Evolutionary conservation across 2,888 invertebrate genomes (phyloP).

Genomic region (Plutella xylostella): DNA sequence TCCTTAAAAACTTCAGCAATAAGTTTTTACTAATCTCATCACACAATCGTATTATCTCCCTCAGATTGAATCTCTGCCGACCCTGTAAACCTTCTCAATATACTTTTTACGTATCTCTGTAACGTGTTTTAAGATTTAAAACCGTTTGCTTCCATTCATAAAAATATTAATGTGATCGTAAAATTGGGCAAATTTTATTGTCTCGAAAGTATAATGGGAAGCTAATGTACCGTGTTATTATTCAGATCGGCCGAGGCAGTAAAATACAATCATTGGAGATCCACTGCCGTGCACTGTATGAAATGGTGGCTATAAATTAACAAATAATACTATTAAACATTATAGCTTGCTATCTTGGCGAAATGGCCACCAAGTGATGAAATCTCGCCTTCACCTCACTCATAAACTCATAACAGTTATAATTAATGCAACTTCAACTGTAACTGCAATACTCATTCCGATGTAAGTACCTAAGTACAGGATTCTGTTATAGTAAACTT

Average conservation of each 20-base stretch:
- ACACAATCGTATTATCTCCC: conserved; percentile 28
- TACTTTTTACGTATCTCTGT: conserved; percentile 48
- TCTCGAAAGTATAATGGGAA: conserved; percentile 69
- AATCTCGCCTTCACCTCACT: too few species aligned
- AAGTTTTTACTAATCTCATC: not conserved
- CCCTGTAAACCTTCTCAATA: conserved; percentile 42
- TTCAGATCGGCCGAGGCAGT: conserved; percentile 66
- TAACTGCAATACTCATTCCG: too few species aligned
- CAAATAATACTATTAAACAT: too few species aligned
- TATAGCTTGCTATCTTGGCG: too few species aligned
- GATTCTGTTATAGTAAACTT: too few species aligned
- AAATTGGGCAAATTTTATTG: conserved; percentile 71
- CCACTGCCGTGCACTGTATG: not conserved
- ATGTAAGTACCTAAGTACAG: too few species aligned
- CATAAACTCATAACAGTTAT: too few species aligned
- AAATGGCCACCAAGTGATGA: too few species aligned
- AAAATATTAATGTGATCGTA: conserved; percentile 70
- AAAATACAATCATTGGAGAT: conserved; percentile 52
- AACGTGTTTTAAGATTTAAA: conserved; percentile 55
- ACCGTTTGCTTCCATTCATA: conserved; percentile 67
- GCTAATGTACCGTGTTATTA: conserved; percentile 71
- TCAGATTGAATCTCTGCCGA: conserved; percentile 44
- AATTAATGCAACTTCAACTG: too few species aligned
- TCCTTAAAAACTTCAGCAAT: too few species aligned
- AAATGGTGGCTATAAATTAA: too few species aligned